Conservation (phyloP, 2,797 vertebrate species). For the Enteromius treurensis region DNA sequence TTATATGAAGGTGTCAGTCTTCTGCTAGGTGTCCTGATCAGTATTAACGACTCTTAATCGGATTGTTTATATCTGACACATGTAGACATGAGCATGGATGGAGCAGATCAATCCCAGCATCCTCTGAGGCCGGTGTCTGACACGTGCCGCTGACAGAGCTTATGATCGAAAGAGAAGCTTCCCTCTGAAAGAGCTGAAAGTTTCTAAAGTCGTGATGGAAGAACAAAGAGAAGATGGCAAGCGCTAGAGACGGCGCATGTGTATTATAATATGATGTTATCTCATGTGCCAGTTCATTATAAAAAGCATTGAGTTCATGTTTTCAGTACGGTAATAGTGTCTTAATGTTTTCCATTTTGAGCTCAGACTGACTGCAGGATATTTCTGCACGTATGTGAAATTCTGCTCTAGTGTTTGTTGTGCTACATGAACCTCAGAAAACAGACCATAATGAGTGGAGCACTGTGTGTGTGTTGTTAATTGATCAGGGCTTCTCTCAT, state of each 20-base stretch:
- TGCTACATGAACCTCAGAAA: background rate
- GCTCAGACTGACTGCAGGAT: background rate
- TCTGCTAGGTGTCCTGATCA: background rate
- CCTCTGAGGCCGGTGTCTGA: background rate
- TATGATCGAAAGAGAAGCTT: background rate
- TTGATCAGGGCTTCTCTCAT: background rate
- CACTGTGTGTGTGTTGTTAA: background rate
- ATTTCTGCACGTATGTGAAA: background rate
- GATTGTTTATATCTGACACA: conserved; percentile 24
- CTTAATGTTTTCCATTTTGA: too few species aligned
- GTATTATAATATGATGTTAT: background rate
- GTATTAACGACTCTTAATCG: background rate
- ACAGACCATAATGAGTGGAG: too few species aligned
- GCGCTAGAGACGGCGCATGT: background rate
- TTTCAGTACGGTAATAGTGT: background rate
- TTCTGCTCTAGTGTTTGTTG: background rate
- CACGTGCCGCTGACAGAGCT: background rate
- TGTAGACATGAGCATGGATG: background rate
- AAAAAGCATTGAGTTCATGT: background rate
- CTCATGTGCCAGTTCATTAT: background rate
- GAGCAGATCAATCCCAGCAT: background rate
- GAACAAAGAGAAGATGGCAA: background rate
- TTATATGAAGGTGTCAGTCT: background rate
- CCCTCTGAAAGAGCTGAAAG: background rate
- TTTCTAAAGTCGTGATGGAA: background rate